Evolutionary conservation across 2,888 invertebrate genomes (phyloP), one percentile per base, ranked within the genome.

Genomic region (Allygus modestus): DNA sequence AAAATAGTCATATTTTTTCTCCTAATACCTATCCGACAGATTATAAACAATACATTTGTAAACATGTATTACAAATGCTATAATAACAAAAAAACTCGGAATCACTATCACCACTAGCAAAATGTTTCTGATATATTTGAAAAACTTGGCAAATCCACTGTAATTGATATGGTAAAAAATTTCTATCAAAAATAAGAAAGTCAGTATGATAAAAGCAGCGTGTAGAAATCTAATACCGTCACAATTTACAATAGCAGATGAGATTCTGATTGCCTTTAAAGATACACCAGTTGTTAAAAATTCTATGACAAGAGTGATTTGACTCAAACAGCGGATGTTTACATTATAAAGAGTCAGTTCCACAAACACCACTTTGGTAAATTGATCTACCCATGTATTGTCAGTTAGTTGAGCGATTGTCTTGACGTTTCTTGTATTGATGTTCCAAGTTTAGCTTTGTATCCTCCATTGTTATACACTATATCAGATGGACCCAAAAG

Each of bases 41-140:
- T 54, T 84, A 12, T 12, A 85, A 37, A 11, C 54, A 15, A 17
- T 83, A 58, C 58, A 58, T 2, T 26, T 5, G 12, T 58, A 58
- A 58, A 12, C 2, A 26, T 58, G 26, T 9, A 23, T 9, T 23
- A 20, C 1, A 26, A 58, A 58, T 58, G 23, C 23, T 26, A 58
- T 26, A 7, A 58, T 58, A 23, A 58, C 1, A 23, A 58, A 58
- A 58, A 58, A 2, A 58, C 58, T 58, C 1, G 58, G 58, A 4
- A 58, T 12, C 23, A 58, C 58, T 1, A 58, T 58, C 2, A 58
- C 23, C 2, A 58, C 2, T 23, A 23, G 20, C 20, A 58, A 23
- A 23, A 58, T 12, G 12, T 23, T 58, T 58, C 26, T 58, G 23
- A 23, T 15, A 23, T 23, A 5, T 5, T 23, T 58, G 26, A 58